Conservation (phyloP, 1,140 invertebrate genomes). For the Galendromus occidentalis region DNA sequence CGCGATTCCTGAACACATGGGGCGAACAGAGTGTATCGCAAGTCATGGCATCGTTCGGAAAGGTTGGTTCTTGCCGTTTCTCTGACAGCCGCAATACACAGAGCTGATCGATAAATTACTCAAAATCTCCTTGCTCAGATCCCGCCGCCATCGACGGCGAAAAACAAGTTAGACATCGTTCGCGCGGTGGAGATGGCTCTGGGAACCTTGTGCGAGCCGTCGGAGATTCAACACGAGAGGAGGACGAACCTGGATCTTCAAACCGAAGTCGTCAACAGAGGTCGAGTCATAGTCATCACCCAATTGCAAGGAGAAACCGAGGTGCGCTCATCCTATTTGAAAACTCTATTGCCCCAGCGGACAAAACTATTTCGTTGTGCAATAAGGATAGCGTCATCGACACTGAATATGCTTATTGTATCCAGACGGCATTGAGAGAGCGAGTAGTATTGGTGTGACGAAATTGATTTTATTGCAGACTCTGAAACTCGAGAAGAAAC, state of each 20-base stretch:
- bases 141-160: slow-evolving; percentile 18
- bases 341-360: slow-evolving; percentile 33
- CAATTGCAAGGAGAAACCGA: slow-evolving; percentile 16
- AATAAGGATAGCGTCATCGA: neutral
- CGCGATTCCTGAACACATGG: neutral
- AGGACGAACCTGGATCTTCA: slow-evolving; percentile 29
- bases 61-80: slow-evolving; percentile 43
- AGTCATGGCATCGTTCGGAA: slow-evolving; percentile 48
- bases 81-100: too few relatives aligned
- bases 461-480: slow-evolving; percentile 4
- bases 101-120: slow-evolving; percentile 16
- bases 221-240: slow-evolving; percentile 44
- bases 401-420: neutral
- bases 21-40: slow-evolving; percentile 21
- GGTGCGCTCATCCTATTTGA: neutral
- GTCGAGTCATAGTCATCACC: slow-evolving; percentile 20
- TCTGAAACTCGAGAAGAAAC: slow-evolving; percentile 7
- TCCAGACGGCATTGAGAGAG: neutral
- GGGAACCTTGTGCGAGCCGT: slow-evolving; percentile 57
- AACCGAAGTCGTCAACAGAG: slow-evolving; percentile 18
- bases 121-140: slow-evolving; percentile 15
- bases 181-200: slow-evolving; percentile 68
- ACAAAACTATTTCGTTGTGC: slow-evolving; percentile 21
- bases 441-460: neutral
- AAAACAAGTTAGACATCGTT: slow-evolving; percentile 46